Evolutionary conservation across 2,888 invertebrate species (phyloP).

Genomic region (Thumatha senex): DNA sequence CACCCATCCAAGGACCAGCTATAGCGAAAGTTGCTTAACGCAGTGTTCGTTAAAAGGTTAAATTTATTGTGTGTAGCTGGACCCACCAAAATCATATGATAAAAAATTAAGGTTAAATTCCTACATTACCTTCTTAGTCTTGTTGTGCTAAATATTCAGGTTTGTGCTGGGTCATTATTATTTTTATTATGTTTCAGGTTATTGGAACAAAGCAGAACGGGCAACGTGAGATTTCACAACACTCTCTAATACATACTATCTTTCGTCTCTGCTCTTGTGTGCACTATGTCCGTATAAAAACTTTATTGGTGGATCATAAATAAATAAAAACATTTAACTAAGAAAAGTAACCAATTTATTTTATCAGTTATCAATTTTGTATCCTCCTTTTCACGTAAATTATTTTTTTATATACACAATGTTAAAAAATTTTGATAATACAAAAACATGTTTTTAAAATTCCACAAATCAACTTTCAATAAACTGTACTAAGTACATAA

Average conservation of each 20-base stretch:
- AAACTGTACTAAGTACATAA: constrained; percentile 1
- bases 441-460: background rate
- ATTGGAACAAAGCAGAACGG: constrained; percentile 22
- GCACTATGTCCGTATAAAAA: too few relatives aligned
- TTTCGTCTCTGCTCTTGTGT: too few relatives aligned
- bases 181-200: constrained; percentile 23
- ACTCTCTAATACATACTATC: constrained; percentile 5
- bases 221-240: constrained; percentile 22
- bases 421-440: background rate
- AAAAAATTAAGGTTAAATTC: too few relatives aligned
- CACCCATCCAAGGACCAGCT: too few relatives aligned
- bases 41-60: too few relatives aligned
- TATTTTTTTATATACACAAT: background rate
- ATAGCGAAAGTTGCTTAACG: too few relatives aligned
- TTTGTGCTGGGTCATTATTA: background rate
- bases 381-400: background rate
- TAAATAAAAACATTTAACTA: background rate
- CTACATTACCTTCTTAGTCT: background rate
- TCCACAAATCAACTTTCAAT: constrained; percentile 2
- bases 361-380: background rate
- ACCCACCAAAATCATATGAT: too few relatives aligned
- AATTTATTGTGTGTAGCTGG: too few relatives aligned
- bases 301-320: too few relatives aligned
- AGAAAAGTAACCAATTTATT: background rate
- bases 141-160: background rate